These are phyloP conservation scores for Theocolax elegans DNA, from an alignment of 1,140 invertebrate genomes.

Conservation along the genomic window DNA sequence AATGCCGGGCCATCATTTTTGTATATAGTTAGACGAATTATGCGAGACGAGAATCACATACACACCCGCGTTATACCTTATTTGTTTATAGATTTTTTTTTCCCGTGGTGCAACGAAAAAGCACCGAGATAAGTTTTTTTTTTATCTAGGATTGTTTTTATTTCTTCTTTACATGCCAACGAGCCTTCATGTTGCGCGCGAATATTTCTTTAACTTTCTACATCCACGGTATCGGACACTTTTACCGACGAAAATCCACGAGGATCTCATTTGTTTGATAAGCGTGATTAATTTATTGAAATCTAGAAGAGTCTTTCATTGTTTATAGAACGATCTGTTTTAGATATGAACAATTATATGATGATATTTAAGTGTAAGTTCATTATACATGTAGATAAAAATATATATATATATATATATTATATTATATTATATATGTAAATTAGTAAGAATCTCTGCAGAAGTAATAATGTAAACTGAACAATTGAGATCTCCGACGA, in stretches of 20 bases:
- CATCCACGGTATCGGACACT: conserved; percentile 10
- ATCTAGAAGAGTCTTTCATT: no score
- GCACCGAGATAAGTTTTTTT: background rate
- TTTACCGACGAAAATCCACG: background rate
- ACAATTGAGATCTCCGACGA: no score
- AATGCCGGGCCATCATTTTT: conserved; percentile 14
- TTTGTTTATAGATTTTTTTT: conserved; percentile 1
- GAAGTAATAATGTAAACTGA: no score
- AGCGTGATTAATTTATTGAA: no score
- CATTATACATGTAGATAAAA: no score
- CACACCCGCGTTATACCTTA: background rate
- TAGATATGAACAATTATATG: no score
- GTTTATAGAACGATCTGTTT: no score
- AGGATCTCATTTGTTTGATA: conserved; percentile 1
- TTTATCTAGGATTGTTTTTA: conserved; percentile 28
- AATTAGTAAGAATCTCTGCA: no score
- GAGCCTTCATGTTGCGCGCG: conserved; percentile 9
- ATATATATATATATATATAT: no score
- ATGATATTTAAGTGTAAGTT: no score
- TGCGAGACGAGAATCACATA: conserved; percentile 31
- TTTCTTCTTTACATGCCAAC: background rate
- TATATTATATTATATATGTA: no score
- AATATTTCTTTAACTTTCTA: background rate
- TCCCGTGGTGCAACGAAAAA: background rate
- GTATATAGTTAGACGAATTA: conserved; percentile 40